Evolutionary conservation across 2,888 invertebrate species (phyloP).

Genomic region (Stenoptilia bipunctidactyla): DNA sequence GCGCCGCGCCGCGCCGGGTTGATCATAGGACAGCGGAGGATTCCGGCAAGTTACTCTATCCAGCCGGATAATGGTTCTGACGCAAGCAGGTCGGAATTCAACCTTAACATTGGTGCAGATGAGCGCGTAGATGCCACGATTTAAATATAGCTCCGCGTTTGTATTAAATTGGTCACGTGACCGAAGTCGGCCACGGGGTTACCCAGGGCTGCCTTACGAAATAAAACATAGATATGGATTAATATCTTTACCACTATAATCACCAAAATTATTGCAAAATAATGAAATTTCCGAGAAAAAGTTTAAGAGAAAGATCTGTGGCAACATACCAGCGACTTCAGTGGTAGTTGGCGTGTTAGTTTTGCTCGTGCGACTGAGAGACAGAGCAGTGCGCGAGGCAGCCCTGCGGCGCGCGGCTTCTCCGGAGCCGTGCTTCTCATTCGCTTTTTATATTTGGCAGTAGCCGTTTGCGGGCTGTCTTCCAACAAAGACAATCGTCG

Average conservation of each 20-base stretch:
- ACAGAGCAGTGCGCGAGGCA: neutral
- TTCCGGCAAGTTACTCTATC: constrained; percentile 36
- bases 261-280: no score
- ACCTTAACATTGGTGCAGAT: constrained; percentile 64
- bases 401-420: neutral
- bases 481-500: no score
- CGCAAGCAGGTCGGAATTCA: constrained; percentile 57
- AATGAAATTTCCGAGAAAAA: no score
- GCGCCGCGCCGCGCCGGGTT: no score
- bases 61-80: constrained; percentile 41
- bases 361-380: no score
- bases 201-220: constrained; percentile 14
- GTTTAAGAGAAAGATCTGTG: no score
- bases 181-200: constrained; percentile 31
- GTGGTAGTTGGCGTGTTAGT: no score
- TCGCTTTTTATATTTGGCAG: no score
- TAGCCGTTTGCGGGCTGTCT: no score
- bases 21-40: neutral
- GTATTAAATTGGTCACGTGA: constrained; percentile 17
- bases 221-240: constrained; percentile 6
- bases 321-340: no score
- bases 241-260: no score
- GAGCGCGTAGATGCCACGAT: constrained; percentile 39
- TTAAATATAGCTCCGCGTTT: constrained; percentile 56
- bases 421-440: no score